These are phyloP conservation scores for Microcebus lehilahytsara DNA, from an alignment of 2,113 vertebrate genomes.

Conservation along the genomic window DNA sequence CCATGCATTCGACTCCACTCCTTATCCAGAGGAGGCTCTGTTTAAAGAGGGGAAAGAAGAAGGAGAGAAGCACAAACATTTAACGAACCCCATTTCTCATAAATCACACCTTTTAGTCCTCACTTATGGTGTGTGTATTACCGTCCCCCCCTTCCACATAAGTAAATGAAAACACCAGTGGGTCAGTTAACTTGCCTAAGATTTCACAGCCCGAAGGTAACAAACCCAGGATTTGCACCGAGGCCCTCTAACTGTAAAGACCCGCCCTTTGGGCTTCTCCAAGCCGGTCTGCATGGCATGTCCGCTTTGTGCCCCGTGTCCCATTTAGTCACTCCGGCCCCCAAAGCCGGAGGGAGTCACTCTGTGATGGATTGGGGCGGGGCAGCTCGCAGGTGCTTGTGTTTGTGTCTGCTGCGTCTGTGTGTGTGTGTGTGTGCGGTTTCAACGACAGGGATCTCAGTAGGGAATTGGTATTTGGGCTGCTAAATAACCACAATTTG, in stretches of 20 bases:
- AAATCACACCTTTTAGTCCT: not conserved
- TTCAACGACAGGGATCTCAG: not conserved
- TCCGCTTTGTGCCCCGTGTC: not conserved
- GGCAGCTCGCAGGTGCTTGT: not conserved
- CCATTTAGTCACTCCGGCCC: not conserved
- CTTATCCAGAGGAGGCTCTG: not conserved
- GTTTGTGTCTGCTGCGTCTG: not conserved
- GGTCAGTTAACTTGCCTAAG: not conserved
- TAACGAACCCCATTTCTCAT: not conserved
- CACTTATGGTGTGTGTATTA: too few relatives aligned
- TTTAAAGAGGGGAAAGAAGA: not conserved
- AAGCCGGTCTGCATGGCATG: rapidly evolving
- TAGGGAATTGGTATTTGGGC: slow-evolving; percentile 71
- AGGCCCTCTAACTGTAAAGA: not conserved
- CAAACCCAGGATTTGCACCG: not conserved
- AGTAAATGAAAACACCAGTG: not conserved
- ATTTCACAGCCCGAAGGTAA: not conserved
- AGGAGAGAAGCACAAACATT: not conserved
- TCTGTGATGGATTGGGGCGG: not conserved
- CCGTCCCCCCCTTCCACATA: not conserved
- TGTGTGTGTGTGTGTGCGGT: not conserved
- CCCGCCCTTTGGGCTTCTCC: not conserved
- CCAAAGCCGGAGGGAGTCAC: not conserved
- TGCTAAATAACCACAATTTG: slow-evolving; percentile 71
- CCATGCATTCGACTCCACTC: not conserved